Evolutionary conservation across 2,888 invertebrate species (phyloP), one percentile per base, ranked within the genome.

Genomic region (Sinodicranocentrus sp.): DNA sequence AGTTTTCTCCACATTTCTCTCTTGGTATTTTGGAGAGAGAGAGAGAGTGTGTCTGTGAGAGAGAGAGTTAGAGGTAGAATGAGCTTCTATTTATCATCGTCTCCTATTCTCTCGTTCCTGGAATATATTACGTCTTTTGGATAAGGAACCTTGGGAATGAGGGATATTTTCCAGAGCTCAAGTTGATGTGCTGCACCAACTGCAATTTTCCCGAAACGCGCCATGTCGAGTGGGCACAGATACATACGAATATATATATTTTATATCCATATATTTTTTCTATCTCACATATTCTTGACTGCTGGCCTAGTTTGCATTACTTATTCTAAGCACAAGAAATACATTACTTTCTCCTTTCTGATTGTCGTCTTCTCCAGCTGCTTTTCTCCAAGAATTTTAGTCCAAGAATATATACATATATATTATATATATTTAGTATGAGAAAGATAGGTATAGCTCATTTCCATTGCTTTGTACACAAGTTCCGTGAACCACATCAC

Each of bases 11-110:
- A n/a, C n/a, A n/a, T n/a, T n/a, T n/a, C n/a, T n/a, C n/a, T n/a
- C n/a, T n/a, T n/a, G n/a, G n/a, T n/a, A n/a, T n/a, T n/a, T n/a
- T n/a, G n/a, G n/a, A n/a, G n/a, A n/a, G n/a, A n/a, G n/a, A n/a
- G n/a, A n/a, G n/a, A n/a, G n/a, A n/a, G n/a, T n/a, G n/a, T n/a
- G n/a, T n/a, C n/a, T n/a, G n/a, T n/a, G n/a, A n/a, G n/a, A n/a
- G n/a, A n/a, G 61, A 44, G 48, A 78, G 48, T 61, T 59, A 28
- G 48, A 17, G 68, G 61, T 26, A 78, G 70, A 78, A 78, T 78
- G 78, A 68, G 78, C 70, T 44, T 59, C 78, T 78, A 78, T 78
- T 78, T 78, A 78, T 78, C 78, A 78, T 78, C 78, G 70, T 77
- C 76, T 72, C 5, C 59, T 67, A 39, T 33, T 28, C 28, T 57